Conservation (phyloP, 2,113 vertebrate genomes). For the Charina bottae region DNA sequence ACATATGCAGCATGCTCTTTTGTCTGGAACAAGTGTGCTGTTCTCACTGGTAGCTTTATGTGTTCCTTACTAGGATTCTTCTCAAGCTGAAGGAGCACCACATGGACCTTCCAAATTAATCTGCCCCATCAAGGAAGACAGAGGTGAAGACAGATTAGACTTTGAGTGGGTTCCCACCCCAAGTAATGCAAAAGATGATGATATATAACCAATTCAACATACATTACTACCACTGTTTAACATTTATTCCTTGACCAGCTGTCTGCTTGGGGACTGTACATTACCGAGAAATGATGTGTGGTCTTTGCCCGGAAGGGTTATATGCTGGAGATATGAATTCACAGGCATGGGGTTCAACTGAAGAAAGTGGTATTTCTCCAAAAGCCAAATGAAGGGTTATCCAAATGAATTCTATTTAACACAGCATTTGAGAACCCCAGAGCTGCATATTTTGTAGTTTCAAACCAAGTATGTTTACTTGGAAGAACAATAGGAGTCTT, state of each 20-base stretch:
- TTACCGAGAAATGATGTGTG: slow-evolving; percentile 34
- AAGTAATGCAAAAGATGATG: neutral
- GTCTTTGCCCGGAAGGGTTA: slow-evolving; percentile 8
- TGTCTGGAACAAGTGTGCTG: slow-evolving; percentile 81
- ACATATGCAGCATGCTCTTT: slow-evolving; percentile 76
- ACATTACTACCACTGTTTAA: slow-evolving; percentile 17
- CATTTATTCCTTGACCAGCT: slow-evolving; percentile 30
- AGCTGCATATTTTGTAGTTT: neutral
- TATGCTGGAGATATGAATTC: slow-evolving; percentile 7
- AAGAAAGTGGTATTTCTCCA: neutral
- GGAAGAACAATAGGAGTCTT: neutral
- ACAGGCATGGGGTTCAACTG: neutral
- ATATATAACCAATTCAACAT: slow-evolving; percentile 1
- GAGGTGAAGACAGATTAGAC: slow-evolving; percentile 45
- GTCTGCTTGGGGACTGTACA: slow-evolving; percentile 21
- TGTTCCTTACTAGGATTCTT: slow-evolving; percentile 62
- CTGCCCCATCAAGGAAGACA: slow-evolving; percentile 54
- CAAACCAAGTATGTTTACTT: slow-evolving; percentile 3
- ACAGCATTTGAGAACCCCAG: neutral
- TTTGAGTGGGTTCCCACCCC: neutral
- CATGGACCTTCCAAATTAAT: slow-evolving; percentile 64
- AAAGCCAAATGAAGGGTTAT: neutral
- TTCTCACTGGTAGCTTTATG: slow-evolving; percentile 78
- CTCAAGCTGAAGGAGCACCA: slow-evolving; percentile 56
- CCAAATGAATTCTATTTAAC: neutral